Evolutionary conservation across 2,888 invertebrate genomes (phyloP), one percentile per base, ranked within the genome.

Genomic region (Argyra leucocephala): DNA sequence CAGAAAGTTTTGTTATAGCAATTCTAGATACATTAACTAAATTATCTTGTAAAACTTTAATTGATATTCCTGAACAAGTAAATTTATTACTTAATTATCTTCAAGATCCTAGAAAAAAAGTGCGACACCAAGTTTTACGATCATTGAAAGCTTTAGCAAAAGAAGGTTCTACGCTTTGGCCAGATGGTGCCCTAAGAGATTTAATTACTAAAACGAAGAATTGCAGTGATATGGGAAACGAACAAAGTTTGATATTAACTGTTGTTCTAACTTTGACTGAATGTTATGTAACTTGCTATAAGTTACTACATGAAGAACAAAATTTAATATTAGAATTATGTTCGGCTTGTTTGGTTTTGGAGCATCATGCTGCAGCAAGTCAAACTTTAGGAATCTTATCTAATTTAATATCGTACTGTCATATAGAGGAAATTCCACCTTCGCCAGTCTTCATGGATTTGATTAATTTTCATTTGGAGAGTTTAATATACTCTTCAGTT

Each of bases 21-120:
- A 93, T 92, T 59, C 82, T 96, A 58, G 88, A 89, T 70, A 93
- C 96, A 0, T 83, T 96, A 65, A 95, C 95, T 0, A 89, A 91
- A 68, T 83, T 97, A 10, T 92, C 96, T 0, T 87, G 90, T 1
- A 89, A 93, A 61, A 95, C 95, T 0, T 84, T 96, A 15, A 89
- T 93, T 0, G 93, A 95, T 78, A 90, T 96, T 59, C 92, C 94
- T 0, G 89, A 89, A 73, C 96, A 97, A 82, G 91, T 91, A 64
- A 76, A 75, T 65, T 81, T 91, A 60, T 78, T 93, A 12, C 76
- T 91, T 6, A 81, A 84, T 21, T 88, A 88, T 75, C 78, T 91
- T 63, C 82, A 84, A 68, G 91, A 92, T 79, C 84, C 88, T 9
- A 81, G 92, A 24, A 83, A 84, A 71, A 84, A 84, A 48, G 87